Conservation (phyloP, 2,113 vertebrate genomes). For the Eudorcas thomsonii region DNA sequence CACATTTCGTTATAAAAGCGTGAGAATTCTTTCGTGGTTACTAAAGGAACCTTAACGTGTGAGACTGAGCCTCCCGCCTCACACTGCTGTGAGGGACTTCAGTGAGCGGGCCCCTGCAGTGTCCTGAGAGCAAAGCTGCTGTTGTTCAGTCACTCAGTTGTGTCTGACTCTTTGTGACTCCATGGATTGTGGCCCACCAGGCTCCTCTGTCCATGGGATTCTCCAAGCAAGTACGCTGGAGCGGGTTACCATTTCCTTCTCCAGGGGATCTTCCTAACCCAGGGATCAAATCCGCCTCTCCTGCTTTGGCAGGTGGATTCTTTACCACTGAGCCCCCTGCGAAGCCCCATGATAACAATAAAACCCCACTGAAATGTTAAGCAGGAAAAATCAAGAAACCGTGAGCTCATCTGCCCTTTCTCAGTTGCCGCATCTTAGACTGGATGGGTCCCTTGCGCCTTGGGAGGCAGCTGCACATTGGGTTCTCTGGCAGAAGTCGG, state of each 20-base stretch:
- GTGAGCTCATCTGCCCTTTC: background rate
- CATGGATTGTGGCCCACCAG: background rate
- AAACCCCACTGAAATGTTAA: background rate
- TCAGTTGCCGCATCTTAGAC: background rate
- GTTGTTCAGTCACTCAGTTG: background rate
- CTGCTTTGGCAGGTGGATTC: background rate
- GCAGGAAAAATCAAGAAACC: background rate
- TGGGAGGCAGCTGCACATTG: background rate
- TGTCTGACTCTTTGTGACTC: background rate
- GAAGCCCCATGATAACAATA: background rate
- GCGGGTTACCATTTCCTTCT: background rate
- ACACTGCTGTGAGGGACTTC: background rate
- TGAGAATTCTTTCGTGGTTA: background rate
- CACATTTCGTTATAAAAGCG: background rate
- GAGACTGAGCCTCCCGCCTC: background rate
- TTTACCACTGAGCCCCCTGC: background rate
- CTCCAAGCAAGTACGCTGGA: background rate
- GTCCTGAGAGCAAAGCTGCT: background rate
- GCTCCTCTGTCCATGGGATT: background rate
- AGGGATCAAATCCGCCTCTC: background rate
- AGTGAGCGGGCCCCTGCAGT: background rate
- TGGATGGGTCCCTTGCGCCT: background rate
- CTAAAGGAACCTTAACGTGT: background rate
- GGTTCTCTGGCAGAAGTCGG: background rate
- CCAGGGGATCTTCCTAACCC: background rate